phyloP scores from a whole-genome alignment of 2,113 vertebrate genomes.

The Rhinichthys klamathensis region DNA sequence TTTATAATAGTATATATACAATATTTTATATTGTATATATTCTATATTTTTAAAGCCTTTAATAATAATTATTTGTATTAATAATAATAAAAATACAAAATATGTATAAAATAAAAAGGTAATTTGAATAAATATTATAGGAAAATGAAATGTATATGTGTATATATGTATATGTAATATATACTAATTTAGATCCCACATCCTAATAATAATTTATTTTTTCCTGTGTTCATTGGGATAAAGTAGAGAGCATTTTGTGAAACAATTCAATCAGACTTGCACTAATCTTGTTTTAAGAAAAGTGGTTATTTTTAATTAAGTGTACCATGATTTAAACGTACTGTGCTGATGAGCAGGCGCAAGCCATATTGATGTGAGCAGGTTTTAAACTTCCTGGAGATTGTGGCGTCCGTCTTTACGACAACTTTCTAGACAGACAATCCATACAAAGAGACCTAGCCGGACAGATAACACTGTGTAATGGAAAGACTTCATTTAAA shows the following conservation, averaged over 20 bases:
- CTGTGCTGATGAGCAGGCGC: background rate
- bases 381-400: constrained; percentile 3
- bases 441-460: constrained; percentile 18
- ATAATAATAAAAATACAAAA: background rate
- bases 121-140: background rate
- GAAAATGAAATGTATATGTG: background rate
- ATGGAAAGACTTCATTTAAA: constrained; percentile 36
- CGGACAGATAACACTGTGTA: constrained; percentile 30
- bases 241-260: background rate
- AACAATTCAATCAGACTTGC: background rate
- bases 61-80: background rate
- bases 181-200: background rate
- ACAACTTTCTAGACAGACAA: constrained; percentile 31
- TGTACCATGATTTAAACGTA: constrained; percentile 1
- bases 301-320: constrained; percentile 11
- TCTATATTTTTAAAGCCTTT: background rate
- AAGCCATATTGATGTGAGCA: background rate
- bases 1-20: too few relatives aligned
- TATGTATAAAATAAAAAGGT: background rate
- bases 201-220: background rate
- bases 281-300: background rate
- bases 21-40: background rate
- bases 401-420: background rate
- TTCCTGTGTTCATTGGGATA: background rate
- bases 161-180: background rate